phyloP scores from a whole-genome alignment of 2,113 vertebrate genomes.

The Otolemur garnettii region DNA sequence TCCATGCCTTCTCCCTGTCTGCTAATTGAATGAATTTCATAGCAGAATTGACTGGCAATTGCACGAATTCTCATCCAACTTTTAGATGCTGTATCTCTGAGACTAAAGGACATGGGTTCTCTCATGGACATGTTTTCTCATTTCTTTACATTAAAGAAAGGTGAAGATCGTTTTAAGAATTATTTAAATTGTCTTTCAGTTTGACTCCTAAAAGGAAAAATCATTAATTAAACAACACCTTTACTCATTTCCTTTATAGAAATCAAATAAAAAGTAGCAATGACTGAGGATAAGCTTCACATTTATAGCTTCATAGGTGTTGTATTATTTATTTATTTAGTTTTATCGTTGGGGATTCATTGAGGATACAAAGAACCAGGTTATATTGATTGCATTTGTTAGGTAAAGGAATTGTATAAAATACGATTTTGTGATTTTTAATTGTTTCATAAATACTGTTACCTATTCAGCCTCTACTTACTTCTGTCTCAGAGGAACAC shows the following conservation, averaged over 20 bases:
- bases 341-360: too few species aligned
- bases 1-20: background rate
- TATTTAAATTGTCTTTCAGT: background rate
- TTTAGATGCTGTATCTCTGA: background rate
- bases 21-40: background rate
- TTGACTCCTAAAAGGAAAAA: background rate
- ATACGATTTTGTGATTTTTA: slow-evolving; percentile 15
- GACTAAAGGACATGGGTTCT: background rate
- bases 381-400: too few species aligned
- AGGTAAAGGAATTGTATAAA: background rate
- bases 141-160: background rate
- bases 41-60: background rate
- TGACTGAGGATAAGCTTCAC: background rate
- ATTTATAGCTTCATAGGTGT: background rate
- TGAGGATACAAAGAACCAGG: too few species aligned
- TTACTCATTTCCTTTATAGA: background rate
- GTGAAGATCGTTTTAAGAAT: background rate
- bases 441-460: background rate
- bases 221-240: background rate
- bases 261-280: background rate
- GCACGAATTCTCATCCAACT: background rate
- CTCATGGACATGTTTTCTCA: background rate
- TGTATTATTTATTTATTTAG: background rate
- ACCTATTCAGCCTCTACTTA: background rate
- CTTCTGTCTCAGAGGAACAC: background rate